These are phyloP conservation scores for Umimayanthus chanpuru DNA, from an alignment of 92 coral and sea anemone species.

Conservation along the genomic window DNA sequence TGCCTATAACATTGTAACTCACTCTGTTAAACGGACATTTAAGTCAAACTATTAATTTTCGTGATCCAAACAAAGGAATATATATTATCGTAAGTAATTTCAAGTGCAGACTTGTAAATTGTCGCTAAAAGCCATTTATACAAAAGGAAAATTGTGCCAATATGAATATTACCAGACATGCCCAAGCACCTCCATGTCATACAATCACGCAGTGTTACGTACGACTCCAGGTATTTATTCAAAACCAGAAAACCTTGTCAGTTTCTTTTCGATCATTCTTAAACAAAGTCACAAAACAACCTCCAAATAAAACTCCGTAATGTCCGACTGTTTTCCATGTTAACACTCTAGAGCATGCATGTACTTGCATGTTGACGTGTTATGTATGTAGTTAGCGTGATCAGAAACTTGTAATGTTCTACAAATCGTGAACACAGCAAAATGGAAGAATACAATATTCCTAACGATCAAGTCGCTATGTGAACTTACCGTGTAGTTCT, in stretches of 20 bases:
- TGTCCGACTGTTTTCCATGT: neutral
- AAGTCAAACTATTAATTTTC: too few species aligned
- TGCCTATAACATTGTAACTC: too few species aligned
- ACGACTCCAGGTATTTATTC: neutral
- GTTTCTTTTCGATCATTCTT: neutral
- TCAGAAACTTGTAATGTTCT: neutral
- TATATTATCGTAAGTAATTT: too few species aligned
- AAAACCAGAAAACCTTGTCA: neutral
- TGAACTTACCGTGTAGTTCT: constrained; percentile 67
- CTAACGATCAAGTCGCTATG: neutral
- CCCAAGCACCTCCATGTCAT: neutral
- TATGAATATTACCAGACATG: neutral
- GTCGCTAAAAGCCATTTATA: neutral
- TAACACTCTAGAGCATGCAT: neutral
- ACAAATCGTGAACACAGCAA: neutral
- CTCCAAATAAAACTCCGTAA: neutral
- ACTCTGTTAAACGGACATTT: too few species aligned
- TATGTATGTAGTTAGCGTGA: neutral
- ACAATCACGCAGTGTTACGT: neutral
- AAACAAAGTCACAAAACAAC: neutral
- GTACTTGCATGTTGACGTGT: neutral
- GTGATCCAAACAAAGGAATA: too few species aligned
- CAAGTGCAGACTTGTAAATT: too few species aligned
- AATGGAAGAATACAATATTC: neutral
- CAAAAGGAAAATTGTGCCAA: constrained; percentile 28